Evolutionary conservation across 37 sponge, comb jelly and placozoan species (phyloP).

Genomic region (Halisarca cf. caerulea): DNA sequence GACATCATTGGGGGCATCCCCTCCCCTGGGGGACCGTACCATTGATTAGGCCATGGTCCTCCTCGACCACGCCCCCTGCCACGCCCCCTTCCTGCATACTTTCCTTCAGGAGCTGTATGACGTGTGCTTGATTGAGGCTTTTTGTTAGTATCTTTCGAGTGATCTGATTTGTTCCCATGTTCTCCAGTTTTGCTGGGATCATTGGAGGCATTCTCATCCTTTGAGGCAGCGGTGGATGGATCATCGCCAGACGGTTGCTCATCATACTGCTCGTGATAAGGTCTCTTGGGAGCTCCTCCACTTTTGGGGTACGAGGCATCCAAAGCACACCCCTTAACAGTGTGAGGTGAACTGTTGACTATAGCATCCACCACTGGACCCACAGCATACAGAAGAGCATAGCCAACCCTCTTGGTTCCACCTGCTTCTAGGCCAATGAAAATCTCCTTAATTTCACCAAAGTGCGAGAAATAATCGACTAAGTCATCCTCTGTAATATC

Average conservation of each 20-base stretch:
- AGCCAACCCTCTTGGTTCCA: not conserved
- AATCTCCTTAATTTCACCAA: conserved; percentile 8
- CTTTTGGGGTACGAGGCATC: not conserved
- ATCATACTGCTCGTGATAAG: not conserved
- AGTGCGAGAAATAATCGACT: not conserved
- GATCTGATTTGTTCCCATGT: too few relatives aligned
- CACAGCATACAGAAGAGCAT: conserved; percentile 5
- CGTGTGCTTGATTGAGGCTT: too few relatives aligned
- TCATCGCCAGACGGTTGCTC: not conserved
- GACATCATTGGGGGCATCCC: not conserved
- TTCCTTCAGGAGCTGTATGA: not conserved
- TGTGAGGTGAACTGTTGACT: not conserved
- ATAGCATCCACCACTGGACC: not conserved
- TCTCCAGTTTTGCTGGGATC: not conserved
- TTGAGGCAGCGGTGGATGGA: not conserved
- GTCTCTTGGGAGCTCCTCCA: not conserved
- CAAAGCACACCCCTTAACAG: not conserved
- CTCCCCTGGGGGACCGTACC: not conserved
- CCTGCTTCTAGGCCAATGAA: not conserved
- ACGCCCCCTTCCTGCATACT: not conserved
- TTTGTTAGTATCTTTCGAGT: too few relatives aligned
- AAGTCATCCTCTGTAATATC: not conserved
- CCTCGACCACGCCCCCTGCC: conserved; percentile 14
- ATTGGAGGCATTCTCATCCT: not conserved
- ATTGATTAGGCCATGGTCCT: not conserved